Percentiles rank a stretch among this genome's conserved stretches.
phyloP scores from a whole-genome alignment of 2,797 vertebrate genomes.

The Galaxias olidus region DNA sequence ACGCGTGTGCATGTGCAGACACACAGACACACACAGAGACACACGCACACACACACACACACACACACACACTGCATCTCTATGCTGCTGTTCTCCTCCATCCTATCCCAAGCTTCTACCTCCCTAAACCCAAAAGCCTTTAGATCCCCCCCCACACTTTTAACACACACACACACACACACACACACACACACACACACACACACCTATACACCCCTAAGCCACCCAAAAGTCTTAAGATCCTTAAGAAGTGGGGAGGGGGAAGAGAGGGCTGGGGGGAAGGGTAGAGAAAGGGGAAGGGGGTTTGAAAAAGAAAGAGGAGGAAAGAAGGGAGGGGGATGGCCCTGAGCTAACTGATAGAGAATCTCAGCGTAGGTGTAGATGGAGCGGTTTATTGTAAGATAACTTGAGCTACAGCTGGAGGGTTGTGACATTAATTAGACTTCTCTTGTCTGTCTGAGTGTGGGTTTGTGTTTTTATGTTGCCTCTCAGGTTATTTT shows the following conservation, averaged over 20 bases:
- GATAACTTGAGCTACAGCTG: slow-evolving; percentile 54
- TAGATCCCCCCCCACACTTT: slow-evolving; percentile 19
- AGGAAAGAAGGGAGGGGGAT: slow-evolving; percentile 29
- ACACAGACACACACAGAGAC: not conserved
- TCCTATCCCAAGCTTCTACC: slow-evolving; percentile 48
- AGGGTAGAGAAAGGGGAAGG: not conserved
- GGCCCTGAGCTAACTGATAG: slow-evolving; percentile 60
- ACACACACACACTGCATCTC: slow-evolving; percentile 34
- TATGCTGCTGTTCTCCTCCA: slow-evolving; percentile 20
- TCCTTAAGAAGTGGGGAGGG: slow-evolving; percentile 44
- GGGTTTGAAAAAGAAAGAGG: slow-evolving; percentile 12
- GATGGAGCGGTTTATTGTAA: slow-evolving; percentile 50
- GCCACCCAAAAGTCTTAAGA: slow-evolving; percentile 58
- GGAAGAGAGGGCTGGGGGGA: not conserved
- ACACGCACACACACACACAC: not conserved
- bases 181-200: slow-evolving; percentile 28
- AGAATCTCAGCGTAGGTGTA: slow-evolving; percentile 35
- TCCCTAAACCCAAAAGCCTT: slow-evolving; percentile 64
- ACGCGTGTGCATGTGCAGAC: not conserved
- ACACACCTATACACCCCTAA: slow-evolving; percentile 42
- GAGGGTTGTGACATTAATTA: slow-evolving; percentile 59
- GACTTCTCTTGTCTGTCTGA: slow-evolving; percentile 38
- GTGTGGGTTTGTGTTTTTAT: too few species aligned
- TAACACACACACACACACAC: slow-evolving; percentile 4
- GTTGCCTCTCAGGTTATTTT: slow-evolving; percentile 6